A percentile compares a stretch with the other conserved stretches of the same genome.
Evolutionary conservation across 2,113 vertebrate species (phyloP).

Genomic region (Melanerpes formicivorus): DNA sequence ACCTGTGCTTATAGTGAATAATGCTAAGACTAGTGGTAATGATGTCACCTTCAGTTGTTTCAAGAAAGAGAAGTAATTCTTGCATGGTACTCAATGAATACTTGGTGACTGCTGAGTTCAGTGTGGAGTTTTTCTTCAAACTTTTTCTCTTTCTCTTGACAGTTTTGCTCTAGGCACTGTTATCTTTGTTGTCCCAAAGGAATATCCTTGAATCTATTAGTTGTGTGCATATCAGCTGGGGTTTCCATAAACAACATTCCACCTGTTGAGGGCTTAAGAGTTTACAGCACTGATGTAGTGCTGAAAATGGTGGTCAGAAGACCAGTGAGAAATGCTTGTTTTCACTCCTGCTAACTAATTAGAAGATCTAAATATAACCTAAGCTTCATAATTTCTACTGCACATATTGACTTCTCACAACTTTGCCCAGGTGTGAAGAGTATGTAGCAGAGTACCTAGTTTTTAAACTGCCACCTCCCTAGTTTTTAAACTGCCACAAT

Average conservation of each 20-base stretch:
- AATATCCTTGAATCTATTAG: slow-evolving; percentile 21
- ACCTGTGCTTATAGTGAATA: neutral
- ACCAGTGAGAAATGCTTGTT: neutral
- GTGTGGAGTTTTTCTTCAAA: neutral
- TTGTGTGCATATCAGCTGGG: neutral
- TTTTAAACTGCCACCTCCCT: neutral
- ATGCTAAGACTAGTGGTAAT: neutral
- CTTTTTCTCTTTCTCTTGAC: slow-evolving; percentile 15
- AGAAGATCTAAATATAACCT: neutral
- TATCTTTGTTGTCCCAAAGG: slow-evolving; percentile 34
- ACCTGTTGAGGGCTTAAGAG: neutral
- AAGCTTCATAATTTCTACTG: neutral
- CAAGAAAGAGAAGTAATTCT: neutral
- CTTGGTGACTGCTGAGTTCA: neutral
- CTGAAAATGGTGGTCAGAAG: slow-evolving; percentile 3
- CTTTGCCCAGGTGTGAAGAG: neutral
- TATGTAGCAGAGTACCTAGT: neutral
- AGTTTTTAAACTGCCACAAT: too few species aligned
- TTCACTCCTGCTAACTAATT: neutral
- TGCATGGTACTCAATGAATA: neutral
- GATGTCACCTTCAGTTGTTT: neutral
- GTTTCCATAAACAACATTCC: slow-evolving; percentile 19
- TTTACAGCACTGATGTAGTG: neutral
- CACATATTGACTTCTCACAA: neutral
- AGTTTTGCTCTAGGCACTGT: slow-evolving; percentile 18